Base-by-base conservation (phyloP, 2,888 invertebrate species). In the Torymus auratus region DNA sequence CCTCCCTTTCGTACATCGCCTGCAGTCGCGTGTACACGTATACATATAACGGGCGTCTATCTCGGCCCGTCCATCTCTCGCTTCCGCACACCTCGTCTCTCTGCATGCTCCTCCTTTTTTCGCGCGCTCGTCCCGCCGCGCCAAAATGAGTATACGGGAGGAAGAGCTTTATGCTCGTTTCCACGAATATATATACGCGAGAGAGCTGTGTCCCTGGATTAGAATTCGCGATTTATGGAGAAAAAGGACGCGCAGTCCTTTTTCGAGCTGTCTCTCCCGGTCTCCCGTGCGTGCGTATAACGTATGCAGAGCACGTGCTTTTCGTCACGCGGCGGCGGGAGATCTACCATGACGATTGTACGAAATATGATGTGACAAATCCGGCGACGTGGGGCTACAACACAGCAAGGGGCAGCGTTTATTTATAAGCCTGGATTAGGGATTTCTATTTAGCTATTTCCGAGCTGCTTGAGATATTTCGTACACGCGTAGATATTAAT, bases 301-400 rank as follows among this genome's bases (percentile, higher is more conserved):
- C 23, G 50, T 41, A 41, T 41, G 41, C 41, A 41, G 41, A 41
- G 41, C 41, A 41, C 41, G 41, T 41, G 41, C 41, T 41, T 41
- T 41, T 41, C 41, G 41, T 41, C 23, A 14, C 17, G 17, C 20
- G n/a, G 55, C 58, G 11, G 7, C 55, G 17, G 17, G 7, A 68
- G 53, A 67, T 78, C 68, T 41, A 73, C 73, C 78, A 53, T 68
- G 71, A 73, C 73, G 72, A 73, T 72, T 56, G 55, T 13, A 41
- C 58, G 73, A 78, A 78, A 73, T 68, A 68, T 73, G 73, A 65
- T 23, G 28, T 71, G 73, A 78, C 61, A 78, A 78, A 73, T 78
- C 61, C 53, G 68, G 52, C 62, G 67, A 65, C 23, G 23, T n/a
- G 58, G 23, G 76, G 15, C 23, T 17, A 60, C n/a, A 41, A 56